Base-by-base conservation (phyloP, 2,113 vertebrate genomes). In the Microtus montanus region DNA sequence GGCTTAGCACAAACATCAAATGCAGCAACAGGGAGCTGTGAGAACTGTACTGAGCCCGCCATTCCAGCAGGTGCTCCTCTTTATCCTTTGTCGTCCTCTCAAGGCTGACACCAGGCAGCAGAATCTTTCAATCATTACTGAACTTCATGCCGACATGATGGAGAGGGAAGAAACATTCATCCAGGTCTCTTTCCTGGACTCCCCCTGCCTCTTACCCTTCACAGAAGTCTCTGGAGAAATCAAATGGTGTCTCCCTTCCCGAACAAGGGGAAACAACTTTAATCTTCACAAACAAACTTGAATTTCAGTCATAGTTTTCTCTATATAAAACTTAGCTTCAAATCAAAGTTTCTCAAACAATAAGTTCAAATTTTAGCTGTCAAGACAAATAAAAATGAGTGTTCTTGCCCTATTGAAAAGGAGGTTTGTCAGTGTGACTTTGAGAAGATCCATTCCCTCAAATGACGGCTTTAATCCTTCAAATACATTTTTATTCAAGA, bases 401-500 rank as follows among this genome's bases (percentile, higher is more conserved):
- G 1, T 30, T 10, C 3, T 1, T 61, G 11, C 26, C 19, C 11
- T 73, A 47, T 0, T 80, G 61, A 82, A 26, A 61, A 44, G 10
- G 66, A 35, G 8, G 7, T 19, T 58, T 74, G 49, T 73, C 52
- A n/a, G 61, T 30, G 28, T 7, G 87, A 75, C 4, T 15, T 0
- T 17, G 38, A 30, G 7, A 33, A 38, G 92, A 87, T 54, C 20
- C 63, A 28, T 78, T 66, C 95, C 26, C 70, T 20, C n/a, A 85
- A 63, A 52, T 71, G 14, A 87, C 4, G 41, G 64, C 33, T 52
- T 91, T 38, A 93, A 89, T 15, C 20, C 7, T 44, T 9, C n/a
- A 64, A 74, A 12, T 20, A 33, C 10, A 86, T 54, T 83, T 97
- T 96, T 33, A 92, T 87, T 96, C 85, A 97, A 84, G 96, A 75